Conservation (phyloP, 64 coral and sea anemone genomes). For the Actinia equina region DNA sequence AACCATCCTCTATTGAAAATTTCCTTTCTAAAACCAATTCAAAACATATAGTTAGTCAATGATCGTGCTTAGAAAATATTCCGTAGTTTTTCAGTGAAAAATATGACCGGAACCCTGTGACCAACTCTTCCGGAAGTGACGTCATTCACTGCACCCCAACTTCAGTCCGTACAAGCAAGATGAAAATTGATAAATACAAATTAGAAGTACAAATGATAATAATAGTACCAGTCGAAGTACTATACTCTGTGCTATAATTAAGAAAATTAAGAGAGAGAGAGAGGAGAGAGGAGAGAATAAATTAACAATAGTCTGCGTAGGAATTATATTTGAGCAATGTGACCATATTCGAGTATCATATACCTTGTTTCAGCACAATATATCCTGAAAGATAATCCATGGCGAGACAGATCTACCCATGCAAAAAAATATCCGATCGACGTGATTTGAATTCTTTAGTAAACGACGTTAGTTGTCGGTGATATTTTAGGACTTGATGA, state of each 20-base stretch:
- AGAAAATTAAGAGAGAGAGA: neutral
- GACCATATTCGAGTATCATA: neutral
- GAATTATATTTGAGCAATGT: neutral
- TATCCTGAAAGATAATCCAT: conserved; percentile 11
- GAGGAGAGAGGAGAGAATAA: neutral
- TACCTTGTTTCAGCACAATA: neutral
- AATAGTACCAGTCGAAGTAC: neutral
- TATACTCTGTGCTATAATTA: neutral
- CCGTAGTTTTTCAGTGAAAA: neutral
- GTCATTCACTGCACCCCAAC: neutral
- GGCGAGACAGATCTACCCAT: conserved; percentile 8
- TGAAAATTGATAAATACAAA: neutral
- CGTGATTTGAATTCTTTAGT: conserved; percentile 9
- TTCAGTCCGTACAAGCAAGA: neutral
- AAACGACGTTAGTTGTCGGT: neutral
- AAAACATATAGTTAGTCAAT: neutral
- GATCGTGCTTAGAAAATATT: neutral
- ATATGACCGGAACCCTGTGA: conserved; percentile 6
- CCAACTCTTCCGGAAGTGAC: conserved; percentile 5
- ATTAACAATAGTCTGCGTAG: too few relatives aligned
- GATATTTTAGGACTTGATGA: neutral
- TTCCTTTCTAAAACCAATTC: neutral
- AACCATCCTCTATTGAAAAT: too few relatives aligned
- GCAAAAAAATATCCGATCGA: neutral
- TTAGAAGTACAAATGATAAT: neutral